Percentiles rank a stretch among this genome's conserved stretches.
Conservation (phyloP, 1,140 invertebrate genomes). For the Temnothorax curvispinosus region DNA sequence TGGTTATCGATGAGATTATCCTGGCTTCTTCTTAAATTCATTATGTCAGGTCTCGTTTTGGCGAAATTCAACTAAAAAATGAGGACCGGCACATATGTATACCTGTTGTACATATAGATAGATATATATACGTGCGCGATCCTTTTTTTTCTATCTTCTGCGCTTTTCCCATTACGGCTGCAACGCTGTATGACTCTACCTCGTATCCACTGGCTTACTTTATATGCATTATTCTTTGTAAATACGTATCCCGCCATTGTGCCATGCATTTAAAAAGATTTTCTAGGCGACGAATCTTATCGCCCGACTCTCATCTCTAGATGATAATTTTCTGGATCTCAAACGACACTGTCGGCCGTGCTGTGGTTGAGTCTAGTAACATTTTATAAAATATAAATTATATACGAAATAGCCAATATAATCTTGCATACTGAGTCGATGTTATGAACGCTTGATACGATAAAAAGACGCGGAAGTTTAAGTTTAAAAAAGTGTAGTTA, state of each 20-base stretch:
- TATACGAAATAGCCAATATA: background rate
- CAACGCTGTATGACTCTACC: constrained; percentile 49
- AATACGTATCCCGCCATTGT: constrained; percentile 58
- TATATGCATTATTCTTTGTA: constrained; percentile 73
- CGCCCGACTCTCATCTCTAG: background rate
- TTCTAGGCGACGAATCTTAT: constrained; percentile 39
- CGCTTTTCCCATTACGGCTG: constrained; percentile 65
- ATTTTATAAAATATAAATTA: constrained; percentile 17
- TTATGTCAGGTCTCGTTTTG: constrained; percentile 47
- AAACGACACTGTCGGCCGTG: background rate
- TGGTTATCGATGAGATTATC: background rate
- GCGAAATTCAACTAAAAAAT: constrained; percentile 61
- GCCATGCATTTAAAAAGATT: constrained; percentile 62
- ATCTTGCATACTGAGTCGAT: background rate
- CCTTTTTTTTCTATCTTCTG: constrained; percentile 34
- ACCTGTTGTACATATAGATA: background rate
- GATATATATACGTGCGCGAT: background rate
- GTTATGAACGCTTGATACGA: background rate
- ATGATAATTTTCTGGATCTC: background rate
- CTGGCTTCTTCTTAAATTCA: background rate
- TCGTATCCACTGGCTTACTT: constrained; percentile 46
- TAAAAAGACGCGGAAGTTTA: background rate
- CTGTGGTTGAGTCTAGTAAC: background rate
- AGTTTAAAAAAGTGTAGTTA: background rate
- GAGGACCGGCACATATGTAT: constrained; percentile 13